These are phyloP conservation scores for Hedya salicella DNA, from an alignment of 2,888 invertebrate species.

Conservation along the genomic window DNA sequence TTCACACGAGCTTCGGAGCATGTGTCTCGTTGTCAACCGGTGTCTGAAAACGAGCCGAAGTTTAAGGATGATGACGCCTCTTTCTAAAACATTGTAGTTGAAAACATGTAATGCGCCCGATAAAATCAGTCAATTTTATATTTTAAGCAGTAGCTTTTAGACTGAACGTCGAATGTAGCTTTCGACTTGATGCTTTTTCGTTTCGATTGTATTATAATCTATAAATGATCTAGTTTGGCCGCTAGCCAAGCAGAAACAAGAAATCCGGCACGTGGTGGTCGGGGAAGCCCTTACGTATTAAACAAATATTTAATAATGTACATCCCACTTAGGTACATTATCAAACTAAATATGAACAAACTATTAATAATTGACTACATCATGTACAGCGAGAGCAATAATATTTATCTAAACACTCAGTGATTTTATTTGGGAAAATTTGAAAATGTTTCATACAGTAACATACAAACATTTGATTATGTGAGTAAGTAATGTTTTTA, in stretches of 20 bases:
- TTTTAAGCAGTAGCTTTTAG: neutral
- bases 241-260: constrained; percentile 53
- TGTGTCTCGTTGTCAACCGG: neutral
- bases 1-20: neutral
- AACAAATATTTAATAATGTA: constrained; percentile 12
- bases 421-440: no score
- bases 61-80: neutral
- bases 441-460: no score
- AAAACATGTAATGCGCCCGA: no score
- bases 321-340: no score
- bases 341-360: no score
- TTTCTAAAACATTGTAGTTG: neutral
- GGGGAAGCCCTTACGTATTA: constrained; percentile 55
- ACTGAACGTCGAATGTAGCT: neutral
- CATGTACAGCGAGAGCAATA: no score
- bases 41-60: no score
- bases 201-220: constrained; percentile 42
- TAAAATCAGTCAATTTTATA: neutral
- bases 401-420: no score
- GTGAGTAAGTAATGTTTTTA: no score
- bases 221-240: constrained; percentile 55
- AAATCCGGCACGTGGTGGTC: constrained; percentile 51
- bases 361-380: no score
- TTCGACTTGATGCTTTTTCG: neutral
- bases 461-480: no score